Evolutionary conservation across 2,888 invertebrate genomes (phyloP).

Genomic region (Ophonus ardosiacus): DNA sequence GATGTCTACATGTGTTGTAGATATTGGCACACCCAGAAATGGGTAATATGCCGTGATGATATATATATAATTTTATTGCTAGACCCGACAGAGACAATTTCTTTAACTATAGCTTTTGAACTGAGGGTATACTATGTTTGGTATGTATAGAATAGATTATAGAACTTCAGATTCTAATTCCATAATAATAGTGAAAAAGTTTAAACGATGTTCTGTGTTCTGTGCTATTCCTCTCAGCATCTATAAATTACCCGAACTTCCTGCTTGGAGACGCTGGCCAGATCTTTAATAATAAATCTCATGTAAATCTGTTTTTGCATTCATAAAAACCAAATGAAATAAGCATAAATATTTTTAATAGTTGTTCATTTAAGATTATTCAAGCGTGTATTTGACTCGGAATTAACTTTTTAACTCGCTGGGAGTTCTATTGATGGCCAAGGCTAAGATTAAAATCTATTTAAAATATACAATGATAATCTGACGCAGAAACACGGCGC

Average conservation of each 20-base stretch:
- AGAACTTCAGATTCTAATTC: not conserved
- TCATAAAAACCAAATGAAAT: not conserved
- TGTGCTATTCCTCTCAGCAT: not conserved
- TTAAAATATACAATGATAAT: not conserved
- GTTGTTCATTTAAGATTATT: not conserved
- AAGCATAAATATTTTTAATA: not conserved
- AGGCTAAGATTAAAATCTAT: not conserved
- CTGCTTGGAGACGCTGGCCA: not conserved
- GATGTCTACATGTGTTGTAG: too few relatives aligned
- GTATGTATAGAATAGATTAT: too few relatives aligned
- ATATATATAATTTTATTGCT: too few relatives aligned
- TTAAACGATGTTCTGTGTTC: not conserved
- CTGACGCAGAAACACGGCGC: not conserved
- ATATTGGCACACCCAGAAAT: too few relatives aligned
- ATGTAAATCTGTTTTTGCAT: not conserved
- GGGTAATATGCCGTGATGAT: too few relatives aligned
- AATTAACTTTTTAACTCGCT: not conserved
- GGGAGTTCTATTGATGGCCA: not conserved
- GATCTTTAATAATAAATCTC: not conserved
- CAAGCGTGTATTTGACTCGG: not conserved
- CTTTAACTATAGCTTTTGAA: too few relatives aligned
- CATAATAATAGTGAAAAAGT: not conserved
- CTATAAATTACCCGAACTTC: not conserved
- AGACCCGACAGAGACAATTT: too few relatives aligned
- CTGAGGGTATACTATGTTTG: too few relatives aligned